Evolutionary conservation across 2,113 vertebrate genomes (phyloP).

Genomic region (Dasypus novemcinctus): DNA sequence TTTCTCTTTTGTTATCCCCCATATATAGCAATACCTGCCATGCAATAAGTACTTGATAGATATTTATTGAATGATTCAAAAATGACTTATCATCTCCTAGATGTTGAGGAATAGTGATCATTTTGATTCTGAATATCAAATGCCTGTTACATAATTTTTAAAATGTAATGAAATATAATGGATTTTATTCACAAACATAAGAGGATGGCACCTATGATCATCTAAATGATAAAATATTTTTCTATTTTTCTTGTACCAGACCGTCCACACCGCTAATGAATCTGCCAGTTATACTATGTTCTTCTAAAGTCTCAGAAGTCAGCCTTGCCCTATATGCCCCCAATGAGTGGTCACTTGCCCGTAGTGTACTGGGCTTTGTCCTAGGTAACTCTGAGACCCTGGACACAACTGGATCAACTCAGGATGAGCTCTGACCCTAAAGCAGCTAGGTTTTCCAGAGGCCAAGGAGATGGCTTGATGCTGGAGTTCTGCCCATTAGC

Average conservation of each 20-base stretch:
- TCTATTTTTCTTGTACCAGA: background rate
- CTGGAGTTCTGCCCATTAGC: background rate
- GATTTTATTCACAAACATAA: background rate
- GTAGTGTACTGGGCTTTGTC: background rate
- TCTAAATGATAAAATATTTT: background rate
- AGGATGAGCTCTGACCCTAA: background rate
- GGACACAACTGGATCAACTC: background rate
- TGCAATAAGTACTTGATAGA: background rate
- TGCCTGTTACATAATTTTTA: background rate
- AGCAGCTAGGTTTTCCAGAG: background rate
- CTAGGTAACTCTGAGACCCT: background rate
- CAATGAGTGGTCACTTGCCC: background rate
- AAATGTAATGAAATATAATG: background rate
- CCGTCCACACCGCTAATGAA: background rate
- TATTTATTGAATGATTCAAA: background rate
- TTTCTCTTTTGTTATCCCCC: background rate
- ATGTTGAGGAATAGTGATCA: background rate
- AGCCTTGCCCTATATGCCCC: background rate
- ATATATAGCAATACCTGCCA: background rate
- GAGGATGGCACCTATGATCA: background rate
- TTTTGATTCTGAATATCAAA: constrained; percentile 28
- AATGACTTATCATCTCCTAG: background rate
- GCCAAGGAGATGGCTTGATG: background rate
- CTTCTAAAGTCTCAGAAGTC: background rate
- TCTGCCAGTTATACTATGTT: background rate